Conservation (phyloP, 2,888 invertebrate species). For the Aspidiotus destructor region DNA sequence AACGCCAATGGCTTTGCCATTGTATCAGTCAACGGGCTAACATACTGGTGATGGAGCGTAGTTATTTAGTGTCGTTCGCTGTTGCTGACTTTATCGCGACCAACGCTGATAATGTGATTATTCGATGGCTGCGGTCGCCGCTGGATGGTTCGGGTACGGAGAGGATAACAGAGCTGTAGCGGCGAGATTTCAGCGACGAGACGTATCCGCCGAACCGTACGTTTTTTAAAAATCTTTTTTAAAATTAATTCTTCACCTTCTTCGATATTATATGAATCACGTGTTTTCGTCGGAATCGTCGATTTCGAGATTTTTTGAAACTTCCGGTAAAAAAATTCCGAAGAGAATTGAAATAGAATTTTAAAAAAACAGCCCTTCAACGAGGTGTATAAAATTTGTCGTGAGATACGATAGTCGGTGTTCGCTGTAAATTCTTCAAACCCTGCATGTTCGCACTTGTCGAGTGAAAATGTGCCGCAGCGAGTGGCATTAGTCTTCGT, state of each 20-base stretch:
- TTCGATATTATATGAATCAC: no score
- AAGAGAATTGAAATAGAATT: no score
- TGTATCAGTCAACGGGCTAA: conserved; percentile 14
- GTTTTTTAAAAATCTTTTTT: conserved; percentile 14
- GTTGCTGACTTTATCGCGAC: conserved; percentile 11
- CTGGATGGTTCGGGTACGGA: conserved; percentile 68
- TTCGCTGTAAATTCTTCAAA: no score
- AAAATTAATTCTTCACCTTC: neutral
- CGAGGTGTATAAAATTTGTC: no score
- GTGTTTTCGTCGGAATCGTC: no score
- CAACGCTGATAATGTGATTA: conserved; percentile 10
- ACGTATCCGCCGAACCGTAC: conserved; percentile 35
- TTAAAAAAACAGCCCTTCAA: no score
- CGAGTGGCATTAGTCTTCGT: no score
- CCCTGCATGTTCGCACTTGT: no score
- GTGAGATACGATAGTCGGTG: no score
- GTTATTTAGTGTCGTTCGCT: conserved; percentile 23
- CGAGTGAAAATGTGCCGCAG: no score
- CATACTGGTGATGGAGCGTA: conserved; percentile 23
- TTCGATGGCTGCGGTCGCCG: conserved; percentile 60
- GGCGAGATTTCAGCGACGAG: conserved; percentile 35
- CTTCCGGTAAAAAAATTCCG: no score
- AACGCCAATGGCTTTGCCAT: conserved; percentile 18
- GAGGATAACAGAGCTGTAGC: conserved; percentile 55
- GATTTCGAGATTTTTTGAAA: no score